These are phyloP conservation scores for Drosophila nasuta DNA, from an alignment of 1,140 invertebrate species.

Conservation along the genomic window DNA sequence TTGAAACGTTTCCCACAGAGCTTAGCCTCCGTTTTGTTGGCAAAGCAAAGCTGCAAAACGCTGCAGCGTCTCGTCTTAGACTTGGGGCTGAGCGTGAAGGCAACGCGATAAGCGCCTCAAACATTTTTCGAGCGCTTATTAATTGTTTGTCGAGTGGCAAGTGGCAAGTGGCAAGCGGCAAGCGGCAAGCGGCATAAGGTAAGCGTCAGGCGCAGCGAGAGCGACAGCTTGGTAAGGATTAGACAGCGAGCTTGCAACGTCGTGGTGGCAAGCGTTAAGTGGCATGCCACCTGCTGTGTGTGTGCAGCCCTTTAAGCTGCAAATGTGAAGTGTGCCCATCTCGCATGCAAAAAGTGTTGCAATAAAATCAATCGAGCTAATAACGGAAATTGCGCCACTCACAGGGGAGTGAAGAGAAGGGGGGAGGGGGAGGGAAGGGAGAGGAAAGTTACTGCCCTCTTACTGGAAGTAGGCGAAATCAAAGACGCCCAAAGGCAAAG, in stretches of 20 bases:
- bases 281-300: slow-evolving; percentile 47
- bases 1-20: background rate
- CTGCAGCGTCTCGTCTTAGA: background rate
- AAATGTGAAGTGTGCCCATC: slow-evolving; percentile 3
- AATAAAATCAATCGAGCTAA: slow-evolving; percentile 80
- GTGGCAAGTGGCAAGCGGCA: slow-evolving; percentile 35
- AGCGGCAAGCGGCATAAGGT: background rate
- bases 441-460: too few relatives aligned
- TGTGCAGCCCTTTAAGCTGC: slow-evolving; percentile 9
- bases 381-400: slow-evolving; percentile 67
- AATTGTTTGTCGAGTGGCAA: slow-evolving; percentile 73
- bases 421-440: too few relatives aligned
- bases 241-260: background rate
- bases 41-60: too few relatives aligned
- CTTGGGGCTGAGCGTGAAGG: slow-evolving; percentile 54
- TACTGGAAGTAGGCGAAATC: slow-evolving; percentile 5
- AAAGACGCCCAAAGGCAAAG: slow-evolving; percentile 42
- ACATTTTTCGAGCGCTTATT: slow-evolving; percentile 75
- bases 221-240: background rate
- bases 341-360: slow-evolving; percentile 39
- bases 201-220: background rate
- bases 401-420: background rate
- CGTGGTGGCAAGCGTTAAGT: slow-evolving; percentile 9
- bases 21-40: background rate
- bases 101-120: slow-evolving; percentile 72